A percentile compares a stretch with the other conserved stretches of the same genome.
Conservation (phyloP, 2,113 vertebrate species). For the Seriola rivoliana region DNA sequence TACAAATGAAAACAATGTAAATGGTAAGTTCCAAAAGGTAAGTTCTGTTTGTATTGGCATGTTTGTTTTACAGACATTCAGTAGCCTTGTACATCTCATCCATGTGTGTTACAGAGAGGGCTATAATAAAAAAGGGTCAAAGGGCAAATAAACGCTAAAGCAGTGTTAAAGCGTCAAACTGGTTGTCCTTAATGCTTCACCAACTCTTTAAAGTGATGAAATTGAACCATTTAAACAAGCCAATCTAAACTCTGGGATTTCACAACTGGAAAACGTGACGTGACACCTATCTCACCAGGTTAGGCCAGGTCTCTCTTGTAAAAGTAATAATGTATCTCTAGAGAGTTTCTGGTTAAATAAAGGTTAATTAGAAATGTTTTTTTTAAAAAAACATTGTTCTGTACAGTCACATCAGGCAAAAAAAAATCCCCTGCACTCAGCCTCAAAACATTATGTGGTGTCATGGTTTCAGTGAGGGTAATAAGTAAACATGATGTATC, state of each 20-base stretch:
- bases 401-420: not conserved
- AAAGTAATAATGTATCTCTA: not conserved
- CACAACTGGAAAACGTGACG: constrained; percentile 3
- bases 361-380: not conserved
- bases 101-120: too few species aligned
- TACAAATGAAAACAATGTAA: not conserved
- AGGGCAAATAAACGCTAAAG: too few species aligned
- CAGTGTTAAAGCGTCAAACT: not conserved
- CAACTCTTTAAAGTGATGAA: not conserved
- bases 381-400: not conserved
- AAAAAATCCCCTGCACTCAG: not conserved
- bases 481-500: not conserved
- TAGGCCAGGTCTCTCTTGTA: not conserved
- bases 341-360: not conserved
- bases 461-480: not conserved
- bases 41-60: not conserved
- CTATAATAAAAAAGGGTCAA: too few species aligned
- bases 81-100: too few species aligned
- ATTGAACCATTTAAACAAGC: not conserved
- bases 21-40: not conserved
- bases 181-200: not conserved
- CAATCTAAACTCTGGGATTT: not conserved
- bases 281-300: not conserved
- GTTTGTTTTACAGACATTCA: too few species aligned
- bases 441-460: not conserved